Evolutionary conservation across 1,140 invertebrate species (phyloP).

Genomic region (Thalassaphorura encarpata): DNA sequence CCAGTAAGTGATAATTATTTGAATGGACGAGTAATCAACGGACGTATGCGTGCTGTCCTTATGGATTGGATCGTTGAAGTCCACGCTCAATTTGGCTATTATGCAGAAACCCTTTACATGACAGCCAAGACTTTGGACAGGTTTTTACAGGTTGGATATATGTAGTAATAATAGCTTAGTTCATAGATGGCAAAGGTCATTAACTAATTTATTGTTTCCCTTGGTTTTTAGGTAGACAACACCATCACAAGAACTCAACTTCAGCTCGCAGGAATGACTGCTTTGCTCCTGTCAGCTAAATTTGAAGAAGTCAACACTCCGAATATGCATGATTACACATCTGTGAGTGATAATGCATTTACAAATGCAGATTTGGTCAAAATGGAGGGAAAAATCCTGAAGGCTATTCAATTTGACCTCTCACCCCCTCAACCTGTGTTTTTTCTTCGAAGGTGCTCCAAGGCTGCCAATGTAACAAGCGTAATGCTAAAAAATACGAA

Average conservation of each 20-base stretch:
- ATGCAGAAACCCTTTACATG: constrained; percentile 85
- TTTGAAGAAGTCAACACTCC: constrained; percentile 92
- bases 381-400: constrained; percentile 75
- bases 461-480: constrained; percentile 59
- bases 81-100: constrained; percentile 72
- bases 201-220: background rate
- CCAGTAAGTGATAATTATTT: constrained; percentile 53
- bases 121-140: constrained; percentile 80
- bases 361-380: constrained; percentile 62
- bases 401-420: constrained; percentile 64
- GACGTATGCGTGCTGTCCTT: constrained; percentile 76
- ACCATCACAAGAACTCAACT: constrained; percentile 56
- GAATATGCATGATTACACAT: constrained; percentile 79
- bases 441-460: constrained; percentile 73
- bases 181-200: too few species aligned
- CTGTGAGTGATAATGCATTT: constrained; percentile 84
- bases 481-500: constrained; percentile 1
- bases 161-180: background rate
- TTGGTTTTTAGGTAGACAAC: constrained; percentile 40
- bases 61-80: constrained; percentile 93
- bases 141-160: constrained; percentile 65
- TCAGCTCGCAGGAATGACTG: constrained; percentile 82
- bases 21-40: constrained; percentile 53
- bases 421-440: constrained; percentile 74
- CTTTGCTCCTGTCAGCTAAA: constrained; percentile 85